Evolutionary conservation across 2,888 invertebrate genomes (phyloP), one percentile per base, ranked within the genome.

Genomic region (Chesias legatella): DNA sequence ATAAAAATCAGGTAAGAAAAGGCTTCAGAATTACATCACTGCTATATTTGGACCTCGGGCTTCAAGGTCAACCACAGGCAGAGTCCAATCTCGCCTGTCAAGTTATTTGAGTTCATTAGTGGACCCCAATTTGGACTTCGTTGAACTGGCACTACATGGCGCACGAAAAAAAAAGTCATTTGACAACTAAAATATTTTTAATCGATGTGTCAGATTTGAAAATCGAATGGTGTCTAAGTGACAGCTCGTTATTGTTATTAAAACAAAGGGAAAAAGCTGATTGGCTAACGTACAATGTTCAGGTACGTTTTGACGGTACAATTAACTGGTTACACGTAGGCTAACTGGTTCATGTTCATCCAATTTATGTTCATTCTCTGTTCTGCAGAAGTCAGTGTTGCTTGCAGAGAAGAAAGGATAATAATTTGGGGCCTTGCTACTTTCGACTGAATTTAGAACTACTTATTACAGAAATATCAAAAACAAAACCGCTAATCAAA

Each of bases 91-190:
- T 36, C 21, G 39, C 22, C 46, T 43, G 48, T 48, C 62, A 49
- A 44, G 53, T 53, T 45, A 42, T 52, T 46, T 54, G 44, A 51
- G 58, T 63, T 67, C 63, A 64, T 67, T 67, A 66, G 53, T 32
- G 40, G 27, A 36, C 34, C 50, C 49, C 40, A 56, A 60, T 55
- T 54, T 48, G 51, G 51, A 23, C 25, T 13, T 27, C 31, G 17
- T 44, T 35, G 26, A 41, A 45, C 35, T 42, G 36, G 28, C 40
- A 39, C 39, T 37, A 1, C 13, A 35, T 33, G 5, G 28, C 25
- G 22, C 31, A 41, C 7, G 6, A 43, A 48, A 43, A 42, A 48
- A 31, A 8, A 35, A 47, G 33, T 33, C 20, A 31, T 28, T 30
- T 44, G 33, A 7, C 25, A 36, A 43, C 43, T n/a, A n/a, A 46